Base-by-base conservation (phyloP, 2,888 invertebrate species). In the Netelia inedita region DNA sequence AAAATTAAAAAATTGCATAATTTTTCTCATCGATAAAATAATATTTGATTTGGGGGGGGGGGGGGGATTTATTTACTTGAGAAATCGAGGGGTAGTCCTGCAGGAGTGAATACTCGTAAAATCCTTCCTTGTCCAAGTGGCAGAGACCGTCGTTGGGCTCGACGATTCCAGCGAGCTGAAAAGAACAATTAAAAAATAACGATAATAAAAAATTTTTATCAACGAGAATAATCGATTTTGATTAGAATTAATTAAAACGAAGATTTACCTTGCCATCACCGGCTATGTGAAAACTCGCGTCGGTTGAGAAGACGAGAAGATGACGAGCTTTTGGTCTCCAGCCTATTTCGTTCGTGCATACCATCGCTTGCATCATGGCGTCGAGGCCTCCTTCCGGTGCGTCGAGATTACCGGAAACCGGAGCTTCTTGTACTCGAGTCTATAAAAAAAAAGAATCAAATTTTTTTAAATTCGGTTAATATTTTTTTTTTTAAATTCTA, bases 371-470 rank as follows among this genome's bases (percentile, higher is more conserved):
- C 95, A 98, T 97, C 35, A 98, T 95, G 2, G 97, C 98, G 92
- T 98, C 98, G 69, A 98, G 95, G 0, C 98, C 97, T 8, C 98
- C 98, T 94, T 98, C 98, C 0, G 97, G 97, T 0, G 93, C 90
- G 91, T 97, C 97, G 78, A 96, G 91, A 93, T 96, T 96, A 1
- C 92, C 92, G 1, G 95, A 95, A 35, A 94, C 92, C 6, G 91
- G 87, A 0, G 94, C 94, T 0, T 90, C 87, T 0, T 93, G 93
- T 1, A 96, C 94, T 66, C 92, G 88, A 0, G 89, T 82, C 87
- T 92, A 28, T 19, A 23, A 46, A 71, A 6, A 74, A 76, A 28
- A 14, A 55, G 6, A 61, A 14, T 35, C 16, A 72, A 21, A 76
- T 35, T 43, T 2, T 43, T 10, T 10, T 81, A 5, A 2, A 35